These are phyloP conservation scores for Microtus ochrogaster DNA, from an alignment of 2,113 vertebrate genomes.

Conservation along the genomic window DNA sequence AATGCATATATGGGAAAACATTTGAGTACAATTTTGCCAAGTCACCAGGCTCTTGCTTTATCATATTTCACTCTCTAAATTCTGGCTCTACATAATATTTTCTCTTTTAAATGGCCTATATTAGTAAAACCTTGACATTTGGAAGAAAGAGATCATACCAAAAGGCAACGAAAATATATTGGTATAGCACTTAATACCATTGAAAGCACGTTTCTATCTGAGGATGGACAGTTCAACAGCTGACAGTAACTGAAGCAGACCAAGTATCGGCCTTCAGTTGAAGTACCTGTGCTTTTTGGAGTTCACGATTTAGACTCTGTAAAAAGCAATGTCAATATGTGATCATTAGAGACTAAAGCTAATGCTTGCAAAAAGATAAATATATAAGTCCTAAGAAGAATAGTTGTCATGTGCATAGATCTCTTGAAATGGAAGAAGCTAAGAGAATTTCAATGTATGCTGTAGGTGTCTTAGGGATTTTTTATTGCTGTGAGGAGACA, in stretches of 20 bases:
- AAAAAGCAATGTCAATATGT: constrained; percentile 11
- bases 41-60: not conserved
- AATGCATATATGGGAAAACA: not conserved
- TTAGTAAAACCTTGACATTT: not conserved
- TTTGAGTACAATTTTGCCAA: not conserved
- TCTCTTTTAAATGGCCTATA: not conserved
- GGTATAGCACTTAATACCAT: not conserved
- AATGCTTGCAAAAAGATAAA: not conserved
- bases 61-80: not conserved
- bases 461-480: not conserved
- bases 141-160: not conserved
- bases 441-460: not conserved
- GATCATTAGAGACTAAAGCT: not conserved
- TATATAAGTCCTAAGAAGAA: not conserved
- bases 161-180: constrained; percentile 3
- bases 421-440: not conserved
- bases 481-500: not conserved
- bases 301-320: not conserved
- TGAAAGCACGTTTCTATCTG: not conserved
- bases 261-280: not conserved
- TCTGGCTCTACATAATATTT: not conserved
- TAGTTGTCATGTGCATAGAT: not conserved
- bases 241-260: not conserved
- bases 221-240: not conserved
- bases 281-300: not conserved